Conservation (phyloP, 1,140 invertebrate species). For the Trissolcus basalis region DNA sequence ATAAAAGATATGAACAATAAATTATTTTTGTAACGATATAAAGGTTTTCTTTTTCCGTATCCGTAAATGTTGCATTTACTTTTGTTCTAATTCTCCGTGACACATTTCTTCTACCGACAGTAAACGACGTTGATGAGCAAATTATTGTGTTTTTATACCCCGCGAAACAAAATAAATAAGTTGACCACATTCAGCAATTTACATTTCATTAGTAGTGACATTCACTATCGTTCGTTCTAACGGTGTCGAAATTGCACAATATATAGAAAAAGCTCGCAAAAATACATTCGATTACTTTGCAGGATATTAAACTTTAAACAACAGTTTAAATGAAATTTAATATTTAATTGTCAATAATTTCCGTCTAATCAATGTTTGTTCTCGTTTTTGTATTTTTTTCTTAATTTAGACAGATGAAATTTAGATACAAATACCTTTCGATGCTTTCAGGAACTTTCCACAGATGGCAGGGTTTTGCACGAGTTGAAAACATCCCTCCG, state of each 20-base stretch:
- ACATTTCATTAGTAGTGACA: conserved; percentile 37
- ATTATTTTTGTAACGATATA: conserved; percentile 43
- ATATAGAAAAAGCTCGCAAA: no score
- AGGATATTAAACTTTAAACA: no score
- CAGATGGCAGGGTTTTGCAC: conserved; percentile 9
- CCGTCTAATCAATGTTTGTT: no score
- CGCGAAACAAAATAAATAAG: conserved; percentile 26
- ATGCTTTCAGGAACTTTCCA: background rate
- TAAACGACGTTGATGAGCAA: conserved; percentile 38
- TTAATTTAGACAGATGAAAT: no score
- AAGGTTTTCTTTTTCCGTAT: conserved; percentile 37
- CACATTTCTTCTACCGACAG: conserved; percentile 43
- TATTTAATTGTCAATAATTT: no score
- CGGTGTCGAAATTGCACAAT: background rate
- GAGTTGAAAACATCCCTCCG: conserved; percentile 2
- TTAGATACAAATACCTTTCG: background rate
- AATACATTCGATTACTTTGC: no score
- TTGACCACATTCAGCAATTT: conserved; percentile 25
- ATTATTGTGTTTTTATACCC: conserved; percentile 38
- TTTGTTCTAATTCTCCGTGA: conserved; percentile 50
- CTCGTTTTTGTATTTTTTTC: no score
- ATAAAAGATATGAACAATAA: conserved; percentile 44
- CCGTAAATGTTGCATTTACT: conserved; percentile 46
- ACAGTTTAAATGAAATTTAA: no score
- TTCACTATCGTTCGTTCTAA: conserved; percentile 7